Evolutionary conservation across 2,888 invertebrate genomes (phyloP).

Genomic region (Micoletzkya japonica): DNA sequence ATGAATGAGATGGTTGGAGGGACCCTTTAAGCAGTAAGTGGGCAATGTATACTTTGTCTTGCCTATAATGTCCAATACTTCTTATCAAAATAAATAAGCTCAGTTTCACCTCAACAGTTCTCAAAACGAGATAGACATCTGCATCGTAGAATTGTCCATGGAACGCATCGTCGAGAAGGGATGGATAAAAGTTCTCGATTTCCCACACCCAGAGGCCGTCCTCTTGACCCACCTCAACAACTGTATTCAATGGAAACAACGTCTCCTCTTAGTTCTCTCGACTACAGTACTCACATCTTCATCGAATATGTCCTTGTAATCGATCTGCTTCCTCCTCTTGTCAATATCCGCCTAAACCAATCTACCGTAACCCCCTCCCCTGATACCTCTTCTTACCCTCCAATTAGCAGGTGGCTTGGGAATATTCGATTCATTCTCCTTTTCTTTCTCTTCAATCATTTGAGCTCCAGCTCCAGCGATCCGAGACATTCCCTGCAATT

Average conservation of each 20-base stretch:
- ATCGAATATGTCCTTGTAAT: conserved; percentile 59
- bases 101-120: conserved; percentile 43
- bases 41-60: too few relatives aligned
- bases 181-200: conserved; percentile 97
- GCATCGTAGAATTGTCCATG: conserved; percentile 94
- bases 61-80: too few relatives aligned
- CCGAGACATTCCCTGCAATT: conserved; percentile 78
- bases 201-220: conserved; percentile 89
- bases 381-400: conserved; percentile 37
- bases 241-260: too few relatives aligned
- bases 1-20: too few relatives aligned
- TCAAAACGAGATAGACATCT: conserved; percentile 88
- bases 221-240: conserved; percentile 20
- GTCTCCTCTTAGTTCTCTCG: background rate
- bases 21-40: too few relatives aligned
- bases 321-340: conserved; percentile 51
- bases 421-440: conserved; percentile 43
- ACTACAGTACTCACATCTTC: conserved; percentile 74
- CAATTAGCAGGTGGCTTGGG: conserved; percentile 46
- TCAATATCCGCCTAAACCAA: conserved; percentile 48
- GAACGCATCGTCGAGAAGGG: conserved; percentile 79
- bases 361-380: background rate
- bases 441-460: conserved; percentile 64
- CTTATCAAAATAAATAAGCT: too few relatives aligned
- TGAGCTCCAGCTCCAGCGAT: conserved; percentile 73